Evolutionary conservation across 1,140 invertebrate species (phyloP), one percentile per base, ranked within the genome.

Genomic region (Lycorma delicatula): DNA sequence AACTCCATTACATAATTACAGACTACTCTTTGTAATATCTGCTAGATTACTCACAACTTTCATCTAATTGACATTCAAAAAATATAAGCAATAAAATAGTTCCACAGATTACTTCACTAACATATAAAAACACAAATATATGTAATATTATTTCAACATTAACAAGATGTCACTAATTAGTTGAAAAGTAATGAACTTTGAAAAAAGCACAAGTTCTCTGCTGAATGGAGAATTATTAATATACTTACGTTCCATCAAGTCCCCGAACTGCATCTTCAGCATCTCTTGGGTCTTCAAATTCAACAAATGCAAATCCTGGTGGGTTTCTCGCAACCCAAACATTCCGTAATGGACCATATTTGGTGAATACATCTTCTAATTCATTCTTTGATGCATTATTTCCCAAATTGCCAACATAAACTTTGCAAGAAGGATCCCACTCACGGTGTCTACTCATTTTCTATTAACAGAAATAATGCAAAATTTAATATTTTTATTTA

Each of bases 321-420:
- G 91, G 91, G 73, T 93, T 93, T 68, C 89, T 76, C 0, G 95
- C 94, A 18, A 99, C 94, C 95, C 95, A 98, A 11, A 98, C 93
- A 77, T 96, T 98, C 69, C 89, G 83, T 58, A 98, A 78, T 26
- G 89, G 89, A 1, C 96, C 96, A 76, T 93, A 98, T 76, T 95
- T 94, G 60, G 84, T 83, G 71, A 98, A 98, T 16, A 90, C 84
- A 69, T 86, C 87, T 73, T 94, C 91, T 61, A 93, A 87, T 74
- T 93, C 91, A 72, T 89, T 86, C 75, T 93, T 93, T 54, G 91
- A 91, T 9, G 90, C 90, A 67, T 89, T 90, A 51, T 86, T 91
- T 9, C 90, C 89, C 34, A 99, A 77, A 74, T 97, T 97, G 20
- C 97, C 97, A n/a, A 99, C 91, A 72, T 99, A 99, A 1, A 99